Conservation (phyloP, 1,140 invertebrate genomes). For the Schlechtendalia chinensis region DNA sequence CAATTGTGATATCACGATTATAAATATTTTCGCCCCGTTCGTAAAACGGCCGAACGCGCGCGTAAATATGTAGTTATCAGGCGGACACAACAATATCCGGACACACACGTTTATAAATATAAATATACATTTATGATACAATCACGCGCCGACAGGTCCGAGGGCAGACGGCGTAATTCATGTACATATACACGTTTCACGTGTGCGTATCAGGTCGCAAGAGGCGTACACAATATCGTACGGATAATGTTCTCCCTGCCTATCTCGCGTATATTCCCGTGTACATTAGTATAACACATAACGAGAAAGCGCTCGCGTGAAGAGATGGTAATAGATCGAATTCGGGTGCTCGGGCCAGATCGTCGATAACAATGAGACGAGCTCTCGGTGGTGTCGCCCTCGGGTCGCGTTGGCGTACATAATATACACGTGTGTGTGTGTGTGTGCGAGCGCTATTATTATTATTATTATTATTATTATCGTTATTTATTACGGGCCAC, state of each 20-base stretch:
- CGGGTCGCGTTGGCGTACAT: neutral
- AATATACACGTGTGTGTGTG: neutral
- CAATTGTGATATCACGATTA: too few species aligned
- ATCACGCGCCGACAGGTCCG: neutral
- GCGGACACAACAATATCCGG: too few species aligned
- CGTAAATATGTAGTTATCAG: too few species aligned
- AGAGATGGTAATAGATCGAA: conserved; percentile 20
- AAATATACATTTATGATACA: too few species aligned
- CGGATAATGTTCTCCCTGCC: too few species aligned
- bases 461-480: conserved; percentile 41
- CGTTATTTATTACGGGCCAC: conserved; percentile 45
- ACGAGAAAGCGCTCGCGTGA: too few species aligned
- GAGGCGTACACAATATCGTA: neutral
- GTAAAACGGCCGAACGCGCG: too few species aligned
- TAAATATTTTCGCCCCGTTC: too few species aligned
- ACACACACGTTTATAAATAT: too few species aligned
- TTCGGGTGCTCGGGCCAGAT: conserved; percentile 9
- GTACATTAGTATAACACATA: conserved; percentile 11
- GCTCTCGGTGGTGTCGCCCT: neutral
- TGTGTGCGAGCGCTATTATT: conserved; percentile 3
- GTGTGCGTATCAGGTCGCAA: neutral
- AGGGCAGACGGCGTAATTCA: conserved; percentile 17
- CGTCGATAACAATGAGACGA: conserved; percentile 22
- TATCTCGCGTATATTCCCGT: neutral
- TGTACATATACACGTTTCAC: too few species aligned